Percentiles rank a stretch among this genome's conserved stretches.
Conservation (phyloP, 2,113 vertebrate genomes). For the Poeciliopsis retropinna region DNA sequence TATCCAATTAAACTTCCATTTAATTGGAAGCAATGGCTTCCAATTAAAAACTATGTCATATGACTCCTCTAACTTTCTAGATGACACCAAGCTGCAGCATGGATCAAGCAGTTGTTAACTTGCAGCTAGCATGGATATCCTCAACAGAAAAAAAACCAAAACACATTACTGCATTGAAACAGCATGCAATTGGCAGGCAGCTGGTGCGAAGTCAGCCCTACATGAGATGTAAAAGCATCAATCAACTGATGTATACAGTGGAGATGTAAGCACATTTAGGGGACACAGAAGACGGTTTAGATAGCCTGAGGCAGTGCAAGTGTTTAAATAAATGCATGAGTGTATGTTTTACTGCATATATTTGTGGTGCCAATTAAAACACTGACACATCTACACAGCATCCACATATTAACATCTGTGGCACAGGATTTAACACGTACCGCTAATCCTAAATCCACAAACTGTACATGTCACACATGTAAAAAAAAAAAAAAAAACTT, state of each 20-base stretch:
- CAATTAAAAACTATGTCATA: background rate
- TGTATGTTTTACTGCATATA: slow-evolving; percentile 28
- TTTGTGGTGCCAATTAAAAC: slow-evolving; percentile 48
- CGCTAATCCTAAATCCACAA: slow-evolving; percentile 21
- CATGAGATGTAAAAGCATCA: background rate
- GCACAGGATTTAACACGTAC: slow-evolving; percentile 29
- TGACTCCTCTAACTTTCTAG: background rate
- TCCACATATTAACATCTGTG: slow-evolving; percentile 28
- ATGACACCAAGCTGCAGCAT: background rate
- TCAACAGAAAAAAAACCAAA: background rate
- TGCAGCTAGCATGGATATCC: background rate
- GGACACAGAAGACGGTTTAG: background rate
- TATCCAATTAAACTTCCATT: too few relatives aligned
- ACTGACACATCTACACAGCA: slow-evolving; percentile 21
- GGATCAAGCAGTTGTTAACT: background rate
- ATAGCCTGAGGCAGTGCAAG: background rate
- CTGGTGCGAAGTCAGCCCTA: background rate
- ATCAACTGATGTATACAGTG: background rate
- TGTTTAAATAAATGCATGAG: slow-evolving; percentile 16
- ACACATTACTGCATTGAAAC: background rate
- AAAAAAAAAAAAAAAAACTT: slow-evolving; percentile 11
- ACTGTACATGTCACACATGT: slow-evolving; percentile 17
- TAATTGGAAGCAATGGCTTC: background rate
- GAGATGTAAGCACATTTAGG: background rate
- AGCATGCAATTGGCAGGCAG: background rate